A percentile compares a stretch with the other conserved stretches of the same genome.
Conservation (phyloP, 1,140 invertebrate genomes). For the Drosophila orosa region DNA sequence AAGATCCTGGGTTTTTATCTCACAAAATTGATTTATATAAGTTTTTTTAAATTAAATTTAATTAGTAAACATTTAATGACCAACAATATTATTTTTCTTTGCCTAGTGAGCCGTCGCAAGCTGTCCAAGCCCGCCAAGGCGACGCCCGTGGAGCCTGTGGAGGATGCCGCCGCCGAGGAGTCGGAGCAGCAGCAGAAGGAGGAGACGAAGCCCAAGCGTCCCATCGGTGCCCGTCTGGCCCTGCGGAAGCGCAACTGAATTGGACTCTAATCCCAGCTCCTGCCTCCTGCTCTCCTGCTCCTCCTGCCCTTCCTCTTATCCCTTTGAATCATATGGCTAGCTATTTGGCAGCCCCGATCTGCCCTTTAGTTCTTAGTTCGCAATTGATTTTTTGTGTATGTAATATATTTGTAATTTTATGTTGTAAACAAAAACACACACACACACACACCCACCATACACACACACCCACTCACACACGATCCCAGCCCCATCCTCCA, state of each 20-base stretch:
- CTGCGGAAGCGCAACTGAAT: constrained; percentile 80
- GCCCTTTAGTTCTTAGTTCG: constrained; percentile 79
- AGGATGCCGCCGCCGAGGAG: constrained; percentile 73
- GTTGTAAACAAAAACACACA: constrained; percentile 41
- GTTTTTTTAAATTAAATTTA: too few relatives aligned
- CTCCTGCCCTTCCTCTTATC: neutral
- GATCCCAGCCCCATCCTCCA: constrained; percentile 28
- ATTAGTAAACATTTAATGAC: too few relatives aligned
- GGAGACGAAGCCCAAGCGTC: constrained; percentile 75
- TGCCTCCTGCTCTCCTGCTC: neutral
- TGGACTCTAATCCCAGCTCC: too few relatives aligned
- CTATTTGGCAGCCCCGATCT: constrained; percentile 70
- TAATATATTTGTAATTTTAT: constrained; percentile 65
- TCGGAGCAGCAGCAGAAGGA: constrained; percentile 80
- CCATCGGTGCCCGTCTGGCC: constrained; percentile 62
- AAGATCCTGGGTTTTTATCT: neutral
- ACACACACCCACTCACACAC: constrained; percentile 1
- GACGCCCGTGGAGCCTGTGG: constrained; percentile 61
- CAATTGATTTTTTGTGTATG: constrained; percentile 63
- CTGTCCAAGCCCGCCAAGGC: constrained; percentile 69
- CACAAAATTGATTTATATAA: too few relatives aligned
- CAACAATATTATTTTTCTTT: neutral
- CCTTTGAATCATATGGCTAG: constrained; percentile 60
- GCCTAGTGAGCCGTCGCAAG: constrained; percentile 74
- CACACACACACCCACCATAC: constrained; percentile 10